Evolutionary conservation across 2,113 vertebrate genomes (phyloP).

Genomic region (Bungarus multicinctus): DNA sequence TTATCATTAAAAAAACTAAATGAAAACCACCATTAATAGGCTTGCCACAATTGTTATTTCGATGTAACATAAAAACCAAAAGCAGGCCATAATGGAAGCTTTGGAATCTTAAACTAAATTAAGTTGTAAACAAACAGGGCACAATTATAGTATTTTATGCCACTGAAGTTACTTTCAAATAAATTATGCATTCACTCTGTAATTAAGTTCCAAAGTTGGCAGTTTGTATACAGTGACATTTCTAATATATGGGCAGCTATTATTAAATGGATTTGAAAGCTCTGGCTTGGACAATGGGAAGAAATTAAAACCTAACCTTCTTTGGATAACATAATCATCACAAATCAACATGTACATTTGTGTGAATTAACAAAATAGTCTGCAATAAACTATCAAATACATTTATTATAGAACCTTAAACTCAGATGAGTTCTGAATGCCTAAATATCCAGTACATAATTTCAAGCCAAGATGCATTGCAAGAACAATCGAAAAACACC

Average conservation of each 20-base stretch:
- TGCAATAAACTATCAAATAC: constrained; percentile 31
- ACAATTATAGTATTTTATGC: background rate
- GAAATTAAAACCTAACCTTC: constrained; percentile 16
- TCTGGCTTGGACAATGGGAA: constrained; percentile 25
- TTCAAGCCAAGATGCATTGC: background rate
- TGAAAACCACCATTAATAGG: background rate
- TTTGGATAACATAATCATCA: constrained; percentile 27
- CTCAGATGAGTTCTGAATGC: constrained; percentile 32
- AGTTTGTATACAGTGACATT: background rate
- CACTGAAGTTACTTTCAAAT: constrained; percentile 13
- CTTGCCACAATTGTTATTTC: background rate
- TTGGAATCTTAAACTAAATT: constrained; percentile 1
- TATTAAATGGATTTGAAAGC: constrained; percentile 32
- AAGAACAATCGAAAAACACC: background rate
- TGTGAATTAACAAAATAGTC: constrained; percentile 41
- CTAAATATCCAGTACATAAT: constrained; percentile 39
- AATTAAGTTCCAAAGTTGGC: constrained; percentile 18
- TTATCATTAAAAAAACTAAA: background rate
- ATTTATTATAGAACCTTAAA: constrained; percentile 26
- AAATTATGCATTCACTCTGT: background rate
- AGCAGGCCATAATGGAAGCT: background rate
- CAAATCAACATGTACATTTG: constrained; percentile 9
- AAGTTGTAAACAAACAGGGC: constrained; percentile 10
- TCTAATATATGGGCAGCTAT: constrained; percentile 19
- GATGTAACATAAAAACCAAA: background rate